Evolutionary conservation across 2,888 invertebrate species (phyloP), one percentile per base, ranked within the genome.

Genomic region (Drosophila bunnanda): DNA sequence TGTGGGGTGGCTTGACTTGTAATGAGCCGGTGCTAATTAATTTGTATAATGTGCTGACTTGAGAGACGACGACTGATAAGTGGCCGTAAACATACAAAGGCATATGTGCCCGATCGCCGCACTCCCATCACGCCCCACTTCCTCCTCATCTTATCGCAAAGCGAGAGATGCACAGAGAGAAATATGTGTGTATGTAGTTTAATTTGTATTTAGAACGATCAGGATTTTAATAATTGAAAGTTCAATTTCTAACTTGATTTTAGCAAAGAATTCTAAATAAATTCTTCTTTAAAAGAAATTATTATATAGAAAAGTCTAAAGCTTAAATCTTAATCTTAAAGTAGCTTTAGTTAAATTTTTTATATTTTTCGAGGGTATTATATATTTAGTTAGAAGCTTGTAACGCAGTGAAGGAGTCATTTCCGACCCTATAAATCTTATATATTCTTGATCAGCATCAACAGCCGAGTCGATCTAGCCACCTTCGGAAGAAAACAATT

Each of bases 11-110:
- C 41, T 32, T 2, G 28, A 38, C 55, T 75, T 46, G 61, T 69
- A 75, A 75, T 75, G 75, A 76, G 68, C 48, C 74, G 53, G 41
- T 50, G 76, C 61, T 83, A 83, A 83, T 88, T 79, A 83, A 88
- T 82, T 82, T 88, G 76, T 83, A 75, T 76, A 84, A 82, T 82
- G 75, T 75, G 82, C 77, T 79, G 83, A 84, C 75, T 77, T 77
- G 77, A 81, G 79, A 76, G 52, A 57, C 72, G 58, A 52, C 59
- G 39, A 57, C 76, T 57, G 79, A 78, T 77, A 84, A 85, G 70
- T 77, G 74, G 72, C 71, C 71, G 75, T 77, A 74, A 82, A 82
- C 78, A 77, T 73, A 75, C 74, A 75, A 79, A 62, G 62, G 53
- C 55, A 70, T 69, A 79, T 75, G 30, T 13, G 36, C 34, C 30